Base-by-base conservation (phyloP, 2,113 vertebrate species). In the Percina caprodes region DNA sequence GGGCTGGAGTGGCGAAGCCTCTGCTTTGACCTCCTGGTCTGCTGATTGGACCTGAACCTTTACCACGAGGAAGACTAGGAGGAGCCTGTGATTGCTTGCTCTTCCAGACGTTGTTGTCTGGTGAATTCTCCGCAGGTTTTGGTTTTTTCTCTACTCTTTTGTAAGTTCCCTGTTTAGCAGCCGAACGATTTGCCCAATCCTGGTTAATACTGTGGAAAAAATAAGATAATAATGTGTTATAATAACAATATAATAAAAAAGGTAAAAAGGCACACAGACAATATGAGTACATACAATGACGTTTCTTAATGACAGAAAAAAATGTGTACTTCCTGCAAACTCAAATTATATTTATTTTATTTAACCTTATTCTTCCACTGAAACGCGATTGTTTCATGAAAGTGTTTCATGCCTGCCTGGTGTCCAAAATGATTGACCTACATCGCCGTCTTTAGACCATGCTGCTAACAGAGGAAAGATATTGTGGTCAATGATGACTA, bases 171-270 rank as follows among this genome's bases (percentile, higher is more conserved):
- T 14, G 5, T 70, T 49, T 90, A 24, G 39, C 30, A 26, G 26
- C 11, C 52, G 85, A 30, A 16, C 87, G 88, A 8, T 15, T 69
- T 14, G 60, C 51, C 92, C 92, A 94, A 12, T 94, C 92, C 56
- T 89, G 0, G 68, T 91, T 91, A 52, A 93, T 93, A 21, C 91
- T 93, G 84, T 35, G 26, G 52, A 66, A 42, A 81, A 19, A 80
- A 13, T 67, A 2, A 42, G 39, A 42, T 42, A 42, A 11, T 10
- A 42, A 42, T 39, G 7, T 35, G 6, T 7, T 39, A 42, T 42
- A 42, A 11, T 42, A 42, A 42, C 39, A 39, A 39, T 69, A 24
- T 4, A 26, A n/a, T 2, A 59, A 46, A 63, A 35, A 21, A 21
- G 1, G 2, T 2, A 30, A 30, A 33, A 62, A 60, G 11, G 3